phyloP scores from a whole-genome alignment of 2,113 vertebrate genomes.

The Crypturellus undulatus region DNA sequence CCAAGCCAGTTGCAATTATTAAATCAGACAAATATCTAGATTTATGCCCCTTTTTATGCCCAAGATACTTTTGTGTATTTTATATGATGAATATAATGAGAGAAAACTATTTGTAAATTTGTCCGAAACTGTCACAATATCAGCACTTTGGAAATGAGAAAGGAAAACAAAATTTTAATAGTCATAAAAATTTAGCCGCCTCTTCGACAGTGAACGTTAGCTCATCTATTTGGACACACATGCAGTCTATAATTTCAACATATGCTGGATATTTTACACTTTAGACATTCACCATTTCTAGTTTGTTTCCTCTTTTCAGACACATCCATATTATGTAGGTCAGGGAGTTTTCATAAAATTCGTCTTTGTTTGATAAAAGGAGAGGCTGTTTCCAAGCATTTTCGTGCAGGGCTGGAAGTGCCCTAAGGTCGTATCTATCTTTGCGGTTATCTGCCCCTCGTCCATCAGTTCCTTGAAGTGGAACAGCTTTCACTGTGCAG shows the following conservation, averaged over 20 bases:
- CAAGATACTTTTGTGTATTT: neutral
- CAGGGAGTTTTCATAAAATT: neutral
- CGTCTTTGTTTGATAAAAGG: neutral
- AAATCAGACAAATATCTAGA: neutral
- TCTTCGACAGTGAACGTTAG: neutral
- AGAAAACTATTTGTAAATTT: neutral
- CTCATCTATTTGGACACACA: neutral
- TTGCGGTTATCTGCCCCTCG: neutral
- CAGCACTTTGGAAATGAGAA: neutral
- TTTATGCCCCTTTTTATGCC: neutral
- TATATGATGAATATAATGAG: neutral
- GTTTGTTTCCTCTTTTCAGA: neutral
- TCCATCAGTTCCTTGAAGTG: constrained; percentile 50
- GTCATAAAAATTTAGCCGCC: neutral
- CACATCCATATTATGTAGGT: neutral
- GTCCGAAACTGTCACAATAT: neutral
- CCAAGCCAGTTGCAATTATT: neutral
- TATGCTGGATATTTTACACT: neutral
- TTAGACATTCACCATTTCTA: neutral
- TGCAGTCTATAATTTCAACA: neutral
- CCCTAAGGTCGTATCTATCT: constrained; percentile 16
- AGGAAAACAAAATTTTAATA: neutral
- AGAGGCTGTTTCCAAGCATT: constrained; percentile 18
- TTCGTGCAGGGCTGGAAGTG: neutral
- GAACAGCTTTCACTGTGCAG: constrained; percentile 25